Percentiles rank a stretch among this genome's conserved stretches.
Conservation (phyloP, 2,113 vertebrate species). For the Phodopus roborovskii region DNA sequence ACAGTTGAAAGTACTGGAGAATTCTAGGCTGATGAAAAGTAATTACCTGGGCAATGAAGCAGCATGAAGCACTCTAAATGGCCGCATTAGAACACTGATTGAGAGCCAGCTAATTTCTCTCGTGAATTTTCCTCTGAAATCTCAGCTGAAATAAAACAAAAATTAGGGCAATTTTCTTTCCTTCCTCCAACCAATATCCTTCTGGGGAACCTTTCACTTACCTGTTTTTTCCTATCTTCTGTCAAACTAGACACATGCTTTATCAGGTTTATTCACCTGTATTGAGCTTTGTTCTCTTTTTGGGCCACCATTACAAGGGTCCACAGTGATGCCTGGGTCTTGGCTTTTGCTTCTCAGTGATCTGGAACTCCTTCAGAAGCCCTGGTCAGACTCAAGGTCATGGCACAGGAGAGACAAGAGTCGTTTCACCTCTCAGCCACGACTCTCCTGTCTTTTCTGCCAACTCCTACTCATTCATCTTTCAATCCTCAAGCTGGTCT, state of each 20-base stretch:
- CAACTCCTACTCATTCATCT: slow-evolving; percentile 69
- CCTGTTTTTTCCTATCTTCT: neutral
- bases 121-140: slow-evolving; percentile 60
- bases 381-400: slow-evolving; percentile 57
- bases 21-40: slow-evolving; percentile 74
- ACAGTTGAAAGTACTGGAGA: slow-evolving; percentile 56
- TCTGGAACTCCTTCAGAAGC: slow-evolving; percentile 46
- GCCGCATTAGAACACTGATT: slow-evolving; percentile 66
- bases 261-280: neutral
- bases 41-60: slow-evolving; percentile 70
- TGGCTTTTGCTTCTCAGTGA: slow-evolving; percentile 40
- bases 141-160: slow-evolving; percentile 61
- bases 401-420: slow-evolving; percentile 40
- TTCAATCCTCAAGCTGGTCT: slow-evolving; percentile 67
- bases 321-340: neutral
- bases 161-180: slow-evolving; percentile 58
- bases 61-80: slow-evolving; percentile 46
- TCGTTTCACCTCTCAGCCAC: slow-evolving; percentile 59
- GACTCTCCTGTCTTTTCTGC: slow-evolving; percentile 64
- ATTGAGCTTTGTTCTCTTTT: neutral
- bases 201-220: slow-evolving; percentile 7
- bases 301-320: neutral
- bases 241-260: neutral
- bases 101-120: slow-evolving; percentile 68
- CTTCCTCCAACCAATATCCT: slow-evolving; percentile 24